phyloP scores from a whole-genome alignment of 2,888 invertebrate genomes.

The Nymphalis urticae region DNA sequence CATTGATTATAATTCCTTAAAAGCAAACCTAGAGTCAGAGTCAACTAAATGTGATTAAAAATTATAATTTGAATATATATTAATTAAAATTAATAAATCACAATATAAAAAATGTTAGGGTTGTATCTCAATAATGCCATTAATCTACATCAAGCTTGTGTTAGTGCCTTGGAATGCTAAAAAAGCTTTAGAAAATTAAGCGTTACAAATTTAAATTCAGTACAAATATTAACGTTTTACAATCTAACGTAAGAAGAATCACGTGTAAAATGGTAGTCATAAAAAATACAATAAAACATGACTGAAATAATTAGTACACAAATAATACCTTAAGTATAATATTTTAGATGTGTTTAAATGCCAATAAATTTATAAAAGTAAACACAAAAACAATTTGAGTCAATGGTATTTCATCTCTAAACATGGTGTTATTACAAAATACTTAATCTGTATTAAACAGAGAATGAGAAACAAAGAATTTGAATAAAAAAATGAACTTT shows the following conservation, averaged over 20 bases:
- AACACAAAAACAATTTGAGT: too few relatives aligned
- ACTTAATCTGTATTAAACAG: too few relatives aligned
- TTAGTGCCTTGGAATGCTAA: conserved; percentile 18
- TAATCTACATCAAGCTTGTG: conserved; percentile 7
- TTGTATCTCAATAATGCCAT: conserved; percentile 5
- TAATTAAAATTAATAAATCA: conserved; percentile 20
- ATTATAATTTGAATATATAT: neutral
- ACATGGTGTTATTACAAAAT: too few relatives aligned
- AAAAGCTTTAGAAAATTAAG: conserved; percentile 6
- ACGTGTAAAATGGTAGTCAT: too few relatives aligned
- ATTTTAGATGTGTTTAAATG: too few relatives aligned
- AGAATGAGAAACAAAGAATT: too few relatives aligned
- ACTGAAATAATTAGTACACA: too few relatives aligned
- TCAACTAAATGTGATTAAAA: conserved; percentile 8
- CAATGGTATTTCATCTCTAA: too few relatives aligned
- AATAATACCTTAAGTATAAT: too few relatives aligned
- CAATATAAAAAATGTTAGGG: conserved; percentile 8
- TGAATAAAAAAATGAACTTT: too few relatives aligned
- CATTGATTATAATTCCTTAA: neutral
- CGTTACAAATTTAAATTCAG: neutral
- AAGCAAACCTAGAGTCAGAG: neutral
- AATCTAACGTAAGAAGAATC: neutral
- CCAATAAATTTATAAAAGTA: too few relatives aligned
- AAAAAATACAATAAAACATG: too few relatives aligned
- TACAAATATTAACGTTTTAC: neutral